A percentile compares a stretch with the other conserved stretches of the same genome.
phyloP scores from a whole-genome alignment of 1,140 invertebrate genomes.

The Mizuhopecten yessoensis region DNA sequence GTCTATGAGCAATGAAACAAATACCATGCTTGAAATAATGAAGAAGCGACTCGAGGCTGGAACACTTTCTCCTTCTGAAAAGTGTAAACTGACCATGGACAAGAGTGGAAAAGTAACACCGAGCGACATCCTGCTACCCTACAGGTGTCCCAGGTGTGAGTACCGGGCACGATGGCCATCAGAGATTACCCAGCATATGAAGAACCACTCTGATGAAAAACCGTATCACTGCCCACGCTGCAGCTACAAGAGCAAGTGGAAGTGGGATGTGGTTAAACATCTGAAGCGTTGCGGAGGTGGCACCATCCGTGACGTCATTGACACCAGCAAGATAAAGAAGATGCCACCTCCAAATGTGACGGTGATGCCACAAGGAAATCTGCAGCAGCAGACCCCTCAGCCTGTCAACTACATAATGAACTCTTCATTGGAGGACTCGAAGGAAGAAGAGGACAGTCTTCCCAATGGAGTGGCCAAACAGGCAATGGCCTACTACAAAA shows the following conservation, averaged over 20 bases:
- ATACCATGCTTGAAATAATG: constrained; percentile 65
- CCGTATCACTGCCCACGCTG: constrained; percentile 82
- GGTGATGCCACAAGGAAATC: constrained; percentile 71
- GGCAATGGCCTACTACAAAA: not conserved
- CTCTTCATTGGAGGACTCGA: not conserved
- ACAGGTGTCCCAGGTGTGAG: constrained; percentile 82
- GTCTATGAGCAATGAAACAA: constrained; percentile 58
- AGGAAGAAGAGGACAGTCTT: not conserved
- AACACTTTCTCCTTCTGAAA: constrained; percentile 14
- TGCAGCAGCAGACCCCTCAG: constrained; percentile 68
- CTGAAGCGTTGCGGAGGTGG: constrained; percentile 82
- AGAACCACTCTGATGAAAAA: constrained; percentile 83
- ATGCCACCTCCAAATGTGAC: constrained; percentile 78
- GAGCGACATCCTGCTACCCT: constrained; percentile 75
- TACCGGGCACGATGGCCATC: constrained; percentile 83
- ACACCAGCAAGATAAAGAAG: constrained; percentile 74
- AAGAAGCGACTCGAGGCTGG: constrained; percentile 64
- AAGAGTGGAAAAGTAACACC: constrained; percentile 48
- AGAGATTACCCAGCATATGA: constrained; percentile 84
- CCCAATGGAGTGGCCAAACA: not conserved
- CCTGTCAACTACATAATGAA: constrained; percentile 50
- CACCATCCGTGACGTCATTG: constrained; percentile 82
- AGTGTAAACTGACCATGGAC: not conserved
- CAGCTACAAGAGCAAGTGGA: constrained; percentile 83
- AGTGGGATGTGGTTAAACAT: constrained; percentile 84